Conservation (phyloP, 2,888 invertebrate genomes). For the Choreutis nemorana region DNA sequence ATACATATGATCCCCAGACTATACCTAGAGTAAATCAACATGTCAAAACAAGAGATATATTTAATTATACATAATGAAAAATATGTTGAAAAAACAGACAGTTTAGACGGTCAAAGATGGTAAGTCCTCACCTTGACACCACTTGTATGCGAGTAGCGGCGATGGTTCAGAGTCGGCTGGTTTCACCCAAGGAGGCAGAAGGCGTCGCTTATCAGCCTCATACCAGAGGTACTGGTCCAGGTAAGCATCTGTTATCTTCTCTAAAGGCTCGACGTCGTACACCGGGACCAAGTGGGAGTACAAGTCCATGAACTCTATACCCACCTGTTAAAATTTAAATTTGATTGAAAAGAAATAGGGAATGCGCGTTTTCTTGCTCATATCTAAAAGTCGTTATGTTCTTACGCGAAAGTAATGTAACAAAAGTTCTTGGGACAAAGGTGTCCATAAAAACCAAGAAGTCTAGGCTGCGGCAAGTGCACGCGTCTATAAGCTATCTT, state of each 20-base stretch:
- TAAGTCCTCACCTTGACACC: slow-evolving; percentile 88
- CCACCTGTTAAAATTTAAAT: no score
- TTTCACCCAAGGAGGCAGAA: slow-evolving; percentile 99
- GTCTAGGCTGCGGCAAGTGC: no score
- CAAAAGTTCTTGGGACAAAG: no score
- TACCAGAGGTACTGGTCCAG: slow-evolving; percentile 99
- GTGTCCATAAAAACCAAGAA: no score
- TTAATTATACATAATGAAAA: neutral
- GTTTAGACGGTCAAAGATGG: neutral
- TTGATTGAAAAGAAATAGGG: no score
- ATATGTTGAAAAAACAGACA: neutral
- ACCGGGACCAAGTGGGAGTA: slow-evolving; percentile 99
- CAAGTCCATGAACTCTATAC: slow-evolving; percentile 99
- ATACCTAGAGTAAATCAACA: no score
- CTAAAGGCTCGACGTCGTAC: slow-evolving; percentile 98
- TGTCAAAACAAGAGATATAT: neutral
- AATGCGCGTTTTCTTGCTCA: no score
- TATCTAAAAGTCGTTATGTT: no score
- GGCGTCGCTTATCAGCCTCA: slow-evolving; percentile 96
- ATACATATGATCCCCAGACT: no score
- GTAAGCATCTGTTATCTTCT: slow-evolving; percentile 99
- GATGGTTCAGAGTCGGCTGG: slow-evolving; percentile 99
- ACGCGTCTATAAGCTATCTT: no score
- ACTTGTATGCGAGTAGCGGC: slow-evolving; percentile 91
- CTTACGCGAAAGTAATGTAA: no score